Evolutionary conservation across 2,888 invertebrate genomes (phyloP), one percentile per base, ranked within the genome.

Genomic region (Punctoribates punctum): DNA sequence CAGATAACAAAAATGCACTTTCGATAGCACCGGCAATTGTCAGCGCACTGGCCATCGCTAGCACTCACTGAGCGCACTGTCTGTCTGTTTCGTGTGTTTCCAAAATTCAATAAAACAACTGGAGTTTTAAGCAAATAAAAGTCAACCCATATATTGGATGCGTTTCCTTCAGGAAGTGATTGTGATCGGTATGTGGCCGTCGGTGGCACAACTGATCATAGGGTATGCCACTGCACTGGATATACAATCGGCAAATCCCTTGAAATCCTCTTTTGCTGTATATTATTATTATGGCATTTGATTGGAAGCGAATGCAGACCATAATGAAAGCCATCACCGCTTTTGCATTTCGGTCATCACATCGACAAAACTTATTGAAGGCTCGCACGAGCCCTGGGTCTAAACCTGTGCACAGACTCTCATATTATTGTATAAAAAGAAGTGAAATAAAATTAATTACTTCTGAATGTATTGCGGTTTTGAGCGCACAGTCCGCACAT

Each of bases 361-460:
- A 60, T 60, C 62, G 11, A 62, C 62, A 62, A 62, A 62, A 42
- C 42, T 42, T 42, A 42, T 23, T 62, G 27, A 8, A 9, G 27
- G 62, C 25, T 15, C 15, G 11, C 27, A 54, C n/a, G 20, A 54
- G 54, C 1, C 54, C 25, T 42, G 42, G 1, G 4, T 8, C 3
- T 8, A 34, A 8, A 34, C 34, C 34, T 34, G 34, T 34, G 34
- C 48, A 48, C 48, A 48, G 20, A 60, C 27, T 29, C 29, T 62
- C 27, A 23, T 15, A 62, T 25, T 29, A 27, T 27, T 62, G 27
- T 9, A 62, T 29, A 54, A 9, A 54, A 54, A n/a, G n/a, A 27
- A 29, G 27, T 9, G 13, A 62, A 62, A 62, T 15, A 62, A 62
- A 62, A 62, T 62, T 62, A 62, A 62, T 62, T 62, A 62, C 62